Evolutionary conservation across 2,113 vertebrate species (phyloP).

Genomic region (Sclerurus mexicanus): DNA sequence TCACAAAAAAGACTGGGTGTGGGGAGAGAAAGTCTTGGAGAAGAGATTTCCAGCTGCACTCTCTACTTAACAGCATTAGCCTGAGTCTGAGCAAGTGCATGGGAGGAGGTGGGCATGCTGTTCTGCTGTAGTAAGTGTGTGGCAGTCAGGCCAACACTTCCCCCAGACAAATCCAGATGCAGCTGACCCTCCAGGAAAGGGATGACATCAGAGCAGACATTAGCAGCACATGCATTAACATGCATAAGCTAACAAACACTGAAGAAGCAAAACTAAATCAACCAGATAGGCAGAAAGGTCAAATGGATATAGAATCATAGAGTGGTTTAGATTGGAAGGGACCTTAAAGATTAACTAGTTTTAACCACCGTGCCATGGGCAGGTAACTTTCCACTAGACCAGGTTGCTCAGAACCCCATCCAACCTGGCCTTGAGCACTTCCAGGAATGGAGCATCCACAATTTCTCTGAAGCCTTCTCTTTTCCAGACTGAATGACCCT

Average conservation of each 20-base stretch:
- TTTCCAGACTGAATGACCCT: too few relatives aligned
- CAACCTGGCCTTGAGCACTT: not conserved
- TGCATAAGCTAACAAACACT: not conserved
- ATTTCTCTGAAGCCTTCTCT: not conserved
- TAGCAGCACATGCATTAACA: not conserved
- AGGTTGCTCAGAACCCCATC: not conserved
- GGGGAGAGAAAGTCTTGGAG: not conserved
- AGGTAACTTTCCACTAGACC: rapidly evolving
- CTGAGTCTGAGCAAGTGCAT: rapidly evolving
- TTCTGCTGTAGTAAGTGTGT: rapidly evolving
- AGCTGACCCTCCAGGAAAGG: not conserved
- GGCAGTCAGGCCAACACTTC: rapidly evolving
- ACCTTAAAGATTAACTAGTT: not conserved
- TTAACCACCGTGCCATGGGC: too few relatives aligned
- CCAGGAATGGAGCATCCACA: not conserved
- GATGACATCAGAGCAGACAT: not conserved
- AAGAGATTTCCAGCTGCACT: not conserved
- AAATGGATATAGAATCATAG: not conserved
- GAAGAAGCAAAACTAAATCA: not conserved
- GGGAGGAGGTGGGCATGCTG: not conserved
- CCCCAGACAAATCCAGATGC: not conserved
- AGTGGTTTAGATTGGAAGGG: not conserved
- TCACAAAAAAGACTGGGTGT: not conserved
- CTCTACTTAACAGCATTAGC: not conserved
- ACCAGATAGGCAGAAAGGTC: not conserved